These are phyloP conservation scores for Digitonthophagus gazella DNA, from an alignment of 2,888 invertebrate genomes.

Conservation along the genomic window DNA sequence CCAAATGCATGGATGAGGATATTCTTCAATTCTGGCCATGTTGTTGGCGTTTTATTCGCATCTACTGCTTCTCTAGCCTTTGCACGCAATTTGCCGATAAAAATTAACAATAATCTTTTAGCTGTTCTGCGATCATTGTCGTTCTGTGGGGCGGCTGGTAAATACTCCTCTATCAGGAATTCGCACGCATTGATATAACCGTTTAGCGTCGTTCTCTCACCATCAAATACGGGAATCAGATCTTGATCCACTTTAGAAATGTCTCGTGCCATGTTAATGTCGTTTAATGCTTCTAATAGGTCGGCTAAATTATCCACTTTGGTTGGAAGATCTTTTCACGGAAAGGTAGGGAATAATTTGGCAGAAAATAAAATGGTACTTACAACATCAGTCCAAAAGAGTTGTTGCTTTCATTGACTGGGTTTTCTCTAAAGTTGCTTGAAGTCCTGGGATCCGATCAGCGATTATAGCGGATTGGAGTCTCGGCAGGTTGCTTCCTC, in stretches of 20 bases:
- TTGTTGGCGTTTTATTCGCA: constrained; percentile 6
- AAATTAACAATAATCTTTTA: constrained; percentile 1
- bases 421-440: no score
- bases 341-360: no score
- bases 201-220: neutral
- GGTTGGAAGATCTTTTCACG: no score
- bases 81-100: constrained; percentile 6
- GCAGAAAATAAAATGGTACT: no score
- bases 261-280: neutral
- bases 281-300: no score
- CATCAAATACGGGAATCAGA: constrained; percentile 10
- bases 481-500: no score
- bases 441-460: no score
- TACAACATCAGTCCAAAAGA: no score
- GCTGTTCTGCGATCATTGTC: neutral
- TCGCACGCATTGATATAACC: constrained; percentile 13
- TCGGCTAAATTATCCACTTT: no score
- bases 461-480: no score
- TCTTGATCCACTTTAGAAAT: constrained; percentile 6
- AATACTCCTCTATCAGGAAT: constrained; percentile 3
- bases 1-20: constrained; percentile 2
- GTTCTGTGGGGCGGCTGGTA: neutral
- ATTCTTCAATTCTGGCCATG: neutral
- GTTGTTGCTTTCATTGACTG: no score
- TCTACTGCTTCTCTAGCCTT: constrained; percentile 10